Base-by-base conservation (phyloP, 2,888 invertebrate genomes). In the Hyppa rectilinea region DNA sequence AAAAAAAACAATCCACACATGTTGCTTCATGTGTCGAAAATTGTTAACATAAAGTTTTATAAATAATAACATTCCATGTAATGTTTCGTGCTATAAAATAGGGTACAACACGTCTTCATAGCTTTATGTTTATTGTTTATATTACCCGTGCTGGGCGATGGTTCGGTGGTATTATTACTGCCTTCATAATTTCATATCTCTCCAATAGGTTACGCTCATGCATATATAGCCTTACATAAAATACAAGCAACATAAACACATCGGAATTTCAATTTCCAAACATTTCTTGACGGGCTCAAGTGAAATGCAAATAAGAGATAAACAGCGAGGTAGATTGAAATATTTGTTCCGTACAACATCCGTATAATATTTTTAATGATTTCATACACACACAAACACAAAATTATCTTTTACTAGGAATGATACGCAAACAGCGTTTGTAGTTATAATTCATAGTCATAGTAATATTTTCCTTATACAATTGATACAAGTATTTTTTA, bases 241-340 rank as follows among this genome's bases (percentile, higher is more conserved):
- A 80, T 80, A 82, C 78, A 82, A 85, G 81, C 81, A 78, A 82
- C 74, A 83, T 83, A 49, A 78, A 81, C 74, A 75, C 67, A 79
- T 81, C 76, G 80, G 65, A 83, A 80, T 75, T 80, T 73, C 73
- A 67, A 81, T 78, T 81, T 73, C 72, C 72, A 85, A 80, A 85
- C 80, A 85, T 84, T 83, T 83, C 79, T 68, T 84, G 72, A 83
- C 64, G 72, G 77, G 81, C 74, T 81, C 72, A 66, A 75, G 59
- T 81, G 77, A 92, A 90, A 92, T 90, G 90, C 90, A 90, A 89
- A 85, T 60, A 90, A 80, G 76, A 87, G 78, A 86, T 82, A 87
- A 85, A 90, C 85, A 88, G 88, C 90, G 93, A 94, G 92, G 93
- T 93, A 94, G 93, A 90, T 92, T 84, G 79, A 90, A 89, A 85